Percentiles rank a stretch among this genome's conserved stretches.
phyloP scores from a whole-genome alignment of 1,140 invertebrate genomes.

The Ceratosolen fusciceps region DNA sequence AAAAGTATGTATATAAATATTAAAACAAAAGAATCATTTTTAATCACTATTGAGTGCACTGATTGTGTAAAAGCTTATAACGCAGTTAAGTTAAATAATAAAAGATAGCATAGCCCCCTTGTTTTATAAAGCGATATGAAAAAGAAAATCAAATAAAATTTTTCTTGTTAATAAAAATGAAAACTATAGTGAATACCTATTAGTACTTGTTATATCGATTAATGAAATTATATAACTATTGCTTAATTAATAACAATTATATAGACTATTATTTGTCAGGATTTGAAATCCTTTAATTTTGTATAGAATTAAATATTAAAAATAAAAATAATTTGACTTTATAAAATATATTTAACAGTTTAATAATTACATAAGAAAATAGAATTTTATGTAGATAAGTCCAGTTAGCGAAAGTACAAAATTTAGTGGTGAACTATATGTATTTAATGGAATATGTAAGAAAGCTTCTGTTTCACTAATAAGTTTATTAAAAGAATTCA shows the following conservation, averaged over 20 bases:
- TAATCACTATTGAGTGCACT: not conserved
- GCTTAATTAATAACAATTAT: slow-evolving; percentile 9
- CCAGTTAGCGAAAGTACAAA: slow-evolving; percentile 26
- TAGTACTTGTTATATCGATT: slow-evolving; percentile 6
- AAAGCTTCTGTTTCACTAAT: slow-evolving; percentile 16
- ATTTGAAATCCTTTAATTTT: slow-evolving; percentile 5
- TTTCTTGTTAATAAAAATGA: slow-evolving; percentile 24
- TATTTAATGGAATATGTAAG: slow-evolving; percentile 10
- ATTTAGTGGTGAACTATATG: not conserved
- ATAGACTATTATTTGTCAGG: no score
- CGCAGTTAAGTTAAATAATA: slow-evolving; percentile 3
- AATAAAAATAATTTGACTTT: not conserved
- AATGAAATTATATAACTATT: slow-evolving; percentile 14
- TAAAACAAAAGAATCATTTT: not conserved
- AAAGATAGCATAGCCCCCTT: not conserved
- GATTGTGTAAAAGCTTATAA: not conserved
- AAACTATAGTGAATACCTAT: slow-evolving; percentile 1
- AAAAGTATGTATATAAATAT: not conserved
- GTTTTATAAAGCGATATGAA: slow-evolving; percentile 24
- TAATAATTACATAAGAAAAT: not conserved
- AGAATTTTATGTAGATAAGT: not conserved
- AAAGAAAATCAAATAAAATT: slow-evolving; percentile 15
- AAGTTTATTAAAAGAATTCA: slow-evolving; percentile 3
- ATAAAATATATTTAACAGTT: slow-evolving; percentile 10
- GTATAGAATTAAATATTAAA: no score